Evolutionary conservation across 2,113 vertebrate species (phyloP), one percentile per base, ranked within the genome.

Genomic region (Rhynchomys soricoides): DNA sequence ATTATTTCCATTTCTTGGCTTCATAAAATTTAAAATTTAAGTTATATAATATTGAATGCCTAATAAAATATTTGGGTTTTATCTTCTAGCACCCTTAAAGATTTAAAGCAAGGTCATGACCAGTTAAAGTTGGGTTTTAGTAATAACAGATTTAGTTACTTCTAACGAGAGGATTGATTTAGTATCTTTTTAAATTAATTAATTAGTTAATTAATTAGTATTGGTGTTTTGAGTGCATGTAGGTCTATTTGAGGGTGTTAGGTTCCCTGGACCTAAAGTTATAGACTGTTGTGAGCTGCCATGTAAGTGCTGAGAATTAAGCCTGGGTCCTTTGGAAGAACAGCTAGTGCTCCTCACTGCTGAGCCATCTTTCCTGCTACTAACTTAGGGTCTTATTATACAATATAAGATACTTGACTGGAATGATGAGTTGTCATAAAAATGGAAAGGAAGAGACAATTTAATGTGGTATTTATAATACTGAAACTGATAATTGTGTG

Each of bases 1-100:
- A 79, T 37, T 64, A 79, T 79, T 87, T 57, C 70, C 64, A 75
- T 64, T 64, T 55, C 50, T 90, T 86, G 12, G 19, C 16, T 82
- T 68, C 21, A 34, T 62, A 50, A 74, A 64, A 13, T 83, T 96
- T 85, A 73, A 93, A 34, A 10, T 91, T 85, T 70, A 89, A 37
- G 22, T 77, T 96, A 31, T 71, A 70, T 19, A 40, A 22, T 3
- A 66, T 82, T 75, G 22, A 81, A 52, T 52, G 40, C 2, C 22
- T 82, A 87, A 73, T 79, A 83, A 97, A 91, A 88, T 55, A 31
- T 73, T 68, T 73, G 12, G 19, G 15, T 48, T 97, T 88, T 66
- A 66, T 31, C 64, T 66, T 66, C 4, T 66, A 64, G 11, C 11
- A 31, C 11, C 29, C 29, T 31, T 66, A 31, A 66, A 66, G 64